phyloP scores from a whole-genome alignment of 2,113 vertebrate genomes.

The Hippoglossus stenolepis region DNA sequence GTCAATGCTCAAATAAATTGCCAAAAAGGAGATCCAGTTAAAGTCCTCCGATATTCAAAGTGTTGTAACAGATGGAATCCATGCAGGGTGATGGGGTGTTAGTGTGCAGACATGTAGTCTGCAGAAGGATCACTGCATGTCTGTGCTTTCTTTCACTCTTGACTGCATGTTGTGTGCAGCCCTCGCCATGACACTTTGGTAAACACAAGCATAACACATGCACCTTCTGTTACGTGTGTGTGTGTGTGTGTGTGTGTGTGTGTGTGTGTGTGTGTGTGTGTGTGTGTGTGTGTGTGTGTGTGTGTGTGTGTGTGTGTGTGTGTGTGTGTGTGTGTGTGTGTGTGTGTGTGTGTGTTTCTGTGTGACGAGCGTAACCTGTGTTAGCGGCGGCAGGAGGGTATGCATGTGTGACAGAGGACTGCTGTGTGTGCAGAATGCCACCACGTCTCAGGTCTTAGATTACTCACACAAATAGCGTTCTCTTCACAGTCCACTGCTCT shows the following conservation, averaged over 20 bases:
- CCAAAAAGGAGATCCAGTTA: constrained; percentile 17
- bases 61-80: constrained; percentile 57
- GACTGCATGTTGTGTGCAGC: constrained; percentile 36
- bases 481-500: constrained; percentile 35
- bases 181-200: constrained; percentile 35
- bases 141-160: constrained; percentile 44
- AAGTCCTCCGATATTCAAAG: constrained; percentile 28
- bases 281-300: background rate
- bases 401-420: constrained; percentile 44
- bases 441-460: constrained; percentile 40
- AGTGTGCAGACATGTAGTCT: constrained; percentile 61
- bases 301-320: background rate
- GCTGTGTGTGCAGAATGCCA: constrained; percentile 61
- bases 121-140: constrained; percentile 30
- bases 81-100: constrained; percentile 48
- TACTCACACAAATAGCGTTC: constrained; percentile 53
- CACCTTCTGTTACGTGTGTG: constrained; percentile 40
- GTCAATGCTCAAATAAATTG: constrained; percentile 34
- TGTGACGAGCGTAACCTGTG: background rate
- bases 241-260: background rate
- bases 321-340: background rate
- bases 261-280: background rate
- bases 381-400: constrained; percentile 2
- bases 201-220: constrained; percentile 59
- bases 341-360: background rate